Evolutionary conservation across 2,888 invertebrate genomes (phyloP).

Genomic region (Corythucha ciliata): DNA sequence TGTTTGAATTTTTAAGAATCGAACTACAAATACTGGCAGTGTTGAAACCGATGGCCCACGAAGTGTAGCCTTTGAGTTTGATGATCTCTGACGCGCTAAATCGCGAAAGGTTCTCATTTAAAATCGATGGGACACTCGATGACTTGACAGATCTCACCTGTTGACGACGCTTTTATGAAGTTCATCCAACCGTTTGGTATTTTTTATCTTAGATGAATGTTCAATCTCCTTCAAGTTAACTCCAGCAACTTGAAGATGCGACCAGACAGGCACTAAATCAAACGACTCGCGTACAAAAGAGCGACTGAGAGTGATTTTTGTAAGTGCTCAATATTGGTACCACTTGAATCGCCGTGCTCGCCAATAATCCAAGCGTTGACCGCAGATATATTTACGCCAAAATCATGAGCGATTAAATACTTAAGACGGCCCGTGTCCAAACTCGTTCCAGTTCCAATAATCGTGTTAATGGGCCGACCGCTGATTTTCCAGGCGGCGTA

Average conservation of each 20-base stretch:
- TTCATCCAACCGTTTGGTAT: conserved; percentile 68
- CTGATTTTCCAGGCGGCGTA: conserved; percentile 93
- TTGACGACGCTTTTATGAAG: conserved; percentile 73
- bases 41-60: conserved; percentile 82
- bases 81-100: conserved; percentile 76
- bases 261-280: conserved; percentile 44
- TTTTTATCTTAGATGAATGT: conserved; percentile 44
- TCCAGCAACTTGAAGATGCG: conserved; percentile 85
- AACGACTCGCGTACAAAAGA: not conserved
- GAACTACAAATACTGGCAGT: conserved; percentile 56
- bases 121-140: not conserved
- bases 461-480: conserved; percentile 74
- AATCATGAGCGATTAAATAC: conserved; percentile 71
- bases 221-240: conserved; percentile 71
- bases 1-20: conserved; percentile 61
- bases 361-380: conserved; percentile 91
- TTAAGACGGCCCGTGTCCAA: conserved; percentile 86
- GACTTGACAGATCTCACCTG: too few relatives aligned
- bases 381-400: conserved; percentile 71
- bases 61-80: conserved; percentile 79
- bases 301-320: not conserved
- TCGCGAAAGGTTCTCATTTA: not conserved
- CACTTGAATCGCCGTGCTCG: conserved; percentile 86
- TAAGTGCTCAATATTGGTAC: conserved; percentile 40
- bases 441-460: conserved; percentile 89